A percentile compares a stretch with the other conserved stretches of the same genome.
Conservation (phyloP, 2,888 invertebrate genomes). For the Ectemnius cavifrons region DNA sequence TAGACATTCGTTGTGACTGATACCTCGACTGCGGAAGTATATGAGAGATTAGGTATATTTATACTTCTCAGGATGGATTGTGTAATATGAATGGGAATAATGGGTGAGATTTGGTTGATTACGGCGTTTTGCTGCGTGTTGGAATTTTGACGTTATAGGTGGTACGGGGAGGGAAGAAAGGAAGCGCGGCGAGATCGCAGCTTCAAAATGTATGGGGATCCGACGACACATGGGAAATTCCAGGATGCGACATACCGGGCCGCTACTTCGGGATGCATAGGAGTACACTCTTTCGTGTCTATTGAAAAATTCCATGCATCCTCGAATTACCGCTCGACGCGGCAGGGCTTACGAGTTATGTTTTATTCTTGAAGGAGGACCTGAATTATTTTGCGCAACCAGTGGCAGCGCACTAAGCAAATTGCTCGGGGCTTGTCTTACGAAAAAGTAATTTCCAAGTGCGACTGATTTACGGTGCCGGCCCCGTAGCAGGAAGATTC, state of each 20-base stretch:
- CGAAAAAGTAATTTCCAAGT: slow-evolving; percentile 1
- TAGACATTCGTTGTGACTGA: no score
- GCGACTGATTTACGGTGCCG: slow-evolving; percentile 1
- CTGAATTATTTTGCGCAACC: slow-evolving; percentile 10
- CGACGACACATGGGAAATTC: slow-evolving; percentile 47
- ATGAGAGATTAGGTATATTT: no score
- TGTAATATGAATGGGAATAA: no score
- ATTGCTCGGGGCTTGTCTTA: neutral
- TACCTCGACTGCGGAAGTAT: no score
- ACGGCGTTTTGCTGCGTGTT: no score
- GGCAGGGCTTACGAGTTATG: slow-evolving; percentile 30
- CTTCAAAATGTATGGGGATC: slow-evolving; percentile 8
- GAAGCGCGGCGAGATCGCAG: neutral
- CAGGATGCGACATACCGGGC: slow-evolving; percentile 14
- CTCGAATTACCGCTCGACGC: slow-evolving; percentile 31
- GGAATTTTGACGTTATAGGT: no score
- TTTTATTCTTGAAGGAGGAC: slow-evolving; percentile 22
- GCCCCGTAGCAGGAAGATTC: neutral
- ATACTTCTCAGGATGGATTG: no score
- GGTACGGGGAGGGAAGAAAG: no score
- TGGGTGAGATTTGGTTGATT: no score
- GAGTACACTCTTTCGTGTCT: slow-evolving; percentile 31
- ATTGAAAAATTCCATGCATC: slow-evolving; percentile 60
- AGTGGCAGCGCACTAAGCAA: neutral
- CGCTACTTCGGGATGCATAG: slow-evolving; percentile 37